Conservation (phyloP, 2,113 vertebrate species). For the Thamnophis sirtalis region DNA sequence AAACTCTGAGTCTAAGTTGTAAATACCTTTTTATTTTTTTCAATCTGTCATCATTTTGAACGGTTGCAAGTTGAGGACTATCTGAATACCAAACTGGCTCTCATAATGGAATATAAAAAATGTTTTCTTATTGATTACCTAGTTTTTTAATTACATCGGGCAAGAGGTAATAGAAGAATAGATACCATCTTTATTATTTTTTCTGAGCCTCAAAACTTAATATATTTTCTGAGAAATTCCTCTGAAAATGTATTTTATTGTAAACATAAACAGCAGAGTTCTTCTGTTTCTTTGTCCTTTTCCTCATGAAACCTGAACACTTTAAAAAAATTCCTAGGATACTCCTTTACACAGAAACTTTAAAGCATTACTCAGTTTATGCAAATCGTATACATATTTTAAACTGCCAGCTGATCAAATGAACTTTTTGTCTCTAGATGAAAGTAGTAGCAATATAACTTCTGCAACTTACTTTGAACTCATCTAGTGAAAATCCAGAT, state of each 20-base stretch:
- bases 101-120: neutral
- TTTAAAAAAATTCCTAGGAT: neutral
- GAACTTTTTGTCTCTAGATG: neutral
- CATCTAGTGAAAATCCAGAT: neutral
- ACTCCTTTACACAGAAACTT: neutral
- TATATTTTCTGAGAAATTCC: constrained; percentile 48
- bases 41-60: neutral
- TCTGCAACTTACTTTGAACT: neutral
- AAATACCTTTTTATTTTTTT: neutral
- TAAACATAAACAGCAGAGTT: constrained; percentile 8
- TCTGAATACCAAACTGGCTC: neutral
- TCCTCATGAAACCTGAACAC: neutral
- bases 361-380: neutral
- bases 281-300: constrained; percentile 39
- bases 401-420: neutral
- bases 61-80: neutral
- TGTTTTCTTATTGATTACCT: neutral
- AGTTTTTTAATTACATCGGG: neutral
- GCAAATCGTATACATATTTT: neutral
- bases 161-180: constrained; percentile 35
- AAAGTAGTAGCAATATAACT: neutral
- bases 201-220: constrained; percentile 47
- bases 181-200: constrained; percentile 61
- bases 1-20: neutral
- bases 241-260: constrained; percentile 61